Conservation (phyloP, 37 sponge, comb jelly and placozoan genomes). For the Ianthella basta region DNA sequence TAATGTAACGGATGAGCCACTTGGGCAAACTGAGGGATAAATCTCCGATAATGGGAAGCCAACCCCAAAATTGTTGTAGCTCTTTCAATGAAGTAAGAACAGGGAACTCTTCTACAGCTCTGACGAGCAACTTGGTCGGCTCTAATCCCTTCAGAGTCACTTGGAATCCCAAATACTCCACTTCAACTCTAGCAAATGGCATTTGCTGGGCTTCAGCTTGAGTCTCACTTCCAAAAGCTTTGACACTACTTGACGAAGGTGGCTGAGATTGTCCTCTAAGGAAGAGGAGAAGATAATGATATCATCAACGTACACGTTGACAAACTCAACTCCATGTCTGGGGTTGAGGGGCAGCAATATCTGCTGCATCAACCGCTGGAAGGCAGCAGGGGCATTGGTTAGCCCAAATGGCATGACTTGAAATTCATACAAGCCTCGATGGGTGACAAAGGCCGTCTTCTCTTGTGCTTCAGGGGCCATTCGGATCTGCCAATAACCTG, state of each 20-base stretch:
- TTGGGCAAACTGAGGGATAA: conserved; percentile 18
- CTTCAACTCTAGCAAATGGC: conserved; percentile 21
- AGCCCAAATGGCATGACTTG: no score
- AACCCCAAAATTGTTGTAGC: conserved; percentile 33
- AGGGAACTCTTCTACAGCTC: conserved; percentile 24
- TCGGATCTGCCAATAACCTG: conserved; percentile 37
- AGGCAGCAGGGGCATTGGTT: conserved; percentile 41
- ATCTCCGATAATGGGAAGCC: conserved; percentile 26
- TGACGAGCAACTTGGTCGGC: neutral
- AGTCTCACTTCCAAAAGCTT: conserved; percentile 9
- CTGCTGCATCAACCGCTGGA: conserved; percentile 37
- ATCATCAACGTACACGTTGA: conserved; percentile 39
- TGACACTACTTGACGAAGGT: conserved; percentile 9
- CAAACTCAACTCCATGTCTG: neutral
- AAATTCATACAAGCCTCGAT: conserved; percentile 23
- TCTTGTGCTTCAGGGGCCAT: neutral
- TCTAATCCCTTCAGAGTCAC: conserved; percentile 9
- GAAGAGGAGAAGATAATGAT: conserved; percentile 6
- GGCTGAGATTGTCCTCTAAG: conserved; percentile 20
- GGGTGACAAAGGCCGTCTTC: conserved; percentile 42
- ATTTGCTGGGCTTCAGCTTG: conserved; percentile 27
- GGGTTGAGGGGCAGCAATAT: neutral
- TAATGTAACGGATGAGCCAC: conserved; percentile 3
- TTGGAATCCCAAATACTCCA: conserved; percentile 22
- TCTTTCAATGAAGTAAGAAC: conserved; percentile 9